Evolutionary conservation across 2,888 invertebrate genomes (phyloP), one percentile per base, ranked within the genome.

Genomic region (Sepioteuthis lessoniana): DNA sequence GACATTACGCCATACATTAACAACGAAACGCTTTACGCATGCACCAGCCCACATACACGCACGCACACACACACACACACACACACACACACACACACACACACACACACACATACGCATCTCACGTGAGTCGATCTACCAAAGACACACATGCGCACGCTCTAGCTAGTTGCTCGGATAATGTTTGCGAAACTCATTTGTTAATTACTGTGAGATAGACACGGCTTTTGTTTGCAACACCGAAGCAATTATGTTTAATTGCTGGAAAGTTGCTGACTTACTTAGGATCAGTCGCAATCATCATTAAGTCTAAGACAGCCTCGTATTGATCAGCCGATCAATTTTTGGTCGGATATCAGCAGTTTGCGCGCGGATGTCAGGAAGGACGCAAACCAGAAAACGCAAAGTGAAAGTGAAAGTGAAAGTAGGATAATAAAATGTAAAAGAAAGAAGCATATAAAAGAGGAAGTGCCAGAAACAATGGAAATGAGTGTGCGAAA

Each of bases 271-370:
- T n/a, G 76, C 76, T 76, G 76, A 76, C n/a, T 76, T 76, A 76
- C 76, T n/a, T 76, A 35, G 76, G 76, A n/a, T 76, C n/a, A n/a
- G 76, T 76, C 76, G 76, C n/a, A 76, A 76, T 76, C n/a, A 76
- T 76, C 76, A 76, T 76, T 76, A 76, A 76, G 76, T 76, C 76
- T n/a, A 76, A 76, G n/a, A 76, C n/a, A n/a, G 76, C 76, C 76
- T 76, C 76, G 76, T 76, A 76, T 76, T 76, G 76, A 76, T 76
- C 76, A n/a, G 35, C n/a, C 76, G 76, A 76, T 76, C 76, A 76
- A 76, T 76, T 76, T 76, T 76, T 19, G 76, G 76, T 76, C 76
- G 76, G 76, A 76, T 76, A 76, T 76, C 76, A 76, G 76, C 76
- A 76, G 76, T 76, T 76, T 76, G 76, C 19, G n/a, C n/a, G 76